These are phyloP conservation scores for Cherax quadricarinatus DNA, from an alignment of 1,140 invertebrate genomes.

Conservation along the genomic window DNA sequence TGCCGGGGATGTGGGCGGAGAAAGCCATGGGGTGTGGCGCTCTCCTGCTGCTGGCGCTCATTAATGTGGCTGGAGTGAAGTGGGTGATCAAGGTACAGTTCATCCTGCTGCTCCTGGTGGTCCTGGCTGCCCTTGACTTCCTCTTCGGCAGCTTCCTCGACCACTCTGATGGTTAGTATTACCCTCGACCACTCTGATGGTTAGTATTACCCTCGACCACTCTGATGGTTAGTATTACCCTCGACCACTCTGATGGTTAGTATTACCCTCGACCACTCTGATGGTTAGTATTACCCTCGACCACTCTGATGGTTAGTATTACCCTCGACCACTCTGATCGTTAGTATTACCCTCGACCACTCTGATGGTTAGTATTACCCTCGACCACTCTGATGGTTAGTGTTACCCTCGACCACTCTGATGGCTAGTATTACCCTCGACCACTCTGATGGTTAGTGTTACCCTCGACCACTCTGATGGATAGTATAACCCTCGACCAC, in stretches of 20 bases:
- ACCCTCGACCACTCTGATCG: too few relatives aligned
- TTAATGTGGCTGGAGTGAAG: slow-evolving; percentile 94
- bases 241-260: too few relatives aligned
- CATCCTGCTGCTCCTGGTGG: slow-evolving; percentile 86
- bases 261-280: slow-evolving; percentile 78
- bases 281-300: slow-evolving; percentile 24
- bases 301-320: too few relatives aligned
- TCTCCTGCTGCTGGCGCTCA: slow-evolving; percentile 88
- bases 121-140: slow-evolving; percentile 92
- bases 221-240: not conserved
- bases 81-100: slow-evolving; percentile 96
- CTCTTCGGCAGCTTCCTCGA: slow-evolving; percentile 91
- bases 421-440: too few relatives aligned
- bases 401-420: too few relatives aligned
- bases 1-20: slow-evolving; percentile 83
- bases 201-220: too few relatives aligned
- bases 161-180: slow-evolving; percentile 47
- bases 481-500: too few relatives aligned
- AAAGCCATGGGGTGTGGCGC: slow-evolving; percentile 88
- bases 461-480: too few relatives aligned
- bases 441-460: slow-evolving; percentile 47
- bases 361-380: slow-evolving; percentile 33
- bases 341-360: slow-evolving; percentile 81
- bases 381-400: too few relatives aligned
- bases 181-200: too few relatives aligned